Evolutionary conservation across 1,140 invertebrate genomes (phyloP), one percentile per base, ranked within the genome.

Genomic region (Nasonia longicornis): DNA sequence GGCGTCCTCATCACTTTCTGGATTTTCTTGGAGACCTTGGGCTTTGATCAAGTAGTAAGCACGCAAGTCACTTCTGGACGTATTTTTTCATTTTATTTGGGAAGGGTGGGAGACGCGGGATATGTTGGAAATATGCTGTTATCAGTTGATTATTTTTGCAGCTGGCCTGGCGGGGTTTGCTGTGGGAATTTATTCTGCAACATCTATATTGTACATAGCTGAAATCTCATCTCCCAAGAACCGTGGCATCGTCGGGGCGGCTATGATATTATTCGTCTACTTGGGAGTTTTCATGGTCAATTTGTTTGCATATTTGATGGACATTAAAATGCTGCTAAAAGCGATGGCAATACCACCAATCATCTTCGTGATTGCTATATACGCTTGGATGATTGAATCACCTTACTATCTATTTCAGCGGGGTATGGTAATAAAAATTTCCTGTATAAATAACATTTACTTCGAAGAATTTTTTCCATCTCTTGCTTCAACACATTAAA

Each of bases 371-470:
- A 14, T 79, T 12, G 75, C 83, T 0, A 75, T 84, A 29, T 73
- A 71, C 22, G 29, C 63, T 0, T 83, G 81, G 73, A 84, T 86
- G 82, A 81, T 84, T 66, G 85, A 86, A 67, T 86, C 84, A 29
- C 85, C 86, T 8, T 84, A 83, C 63, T 85, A 81, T 77, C 64
- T 84, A 1, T 85, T 83, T 69, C 22, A 84, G 22, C 16, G 31
- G 45, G 84, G 83, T 20, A 81, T 78, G 80, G 84, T 86, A 81
- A 83, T 67, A n/a, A 6, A 12, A 67, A 10, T 29, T 67, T 79
- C 26, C 26, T 76, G 72, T 67, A 79, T 26, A 16, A 83, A 58
- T 38, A 71, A 70, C 66, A 66, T 35, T 52, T 16, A 38, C 8
- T 52, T 63, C 20, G 10, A 63, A 82, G 35, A 20, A 16, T 42